These are phyloP conservation scores for Drosophila ironensis DNA, from an alignment of 1,140 invertebrate genomes.

Conservation along the genomic window DNA sequence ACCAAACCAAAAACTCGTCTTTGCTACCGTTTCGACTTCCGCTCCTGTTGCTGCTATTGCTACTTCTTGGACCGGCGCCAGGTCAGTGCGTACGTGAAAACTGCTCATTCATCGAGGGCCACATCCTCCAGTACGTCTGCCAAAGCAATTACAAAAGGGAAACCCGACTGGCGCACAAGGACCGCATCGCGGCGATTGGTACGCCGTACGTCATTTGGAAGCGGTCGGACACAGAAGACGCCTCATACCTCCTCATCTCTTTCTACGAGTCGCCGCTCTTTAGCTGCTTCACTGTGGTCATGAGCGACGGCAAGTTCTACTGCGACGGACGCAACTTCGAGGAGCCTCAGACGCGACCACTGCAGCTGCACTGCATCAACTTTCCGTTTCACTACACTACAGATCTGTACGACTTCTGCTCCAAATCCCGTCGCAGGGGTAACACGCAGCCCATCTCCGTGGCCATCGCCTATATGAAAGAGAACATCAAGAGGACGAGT, in stretches of 20 bases:
- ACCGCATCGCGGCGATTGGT: conserved; percentile 41
- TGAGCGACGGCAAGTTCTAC: conserved; percentile 34
- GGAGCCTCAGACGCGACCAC: background rate
- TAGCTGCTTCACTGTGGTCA: conserved; percentile 41
- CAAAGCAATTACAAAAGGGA: conserved; percentile 31
- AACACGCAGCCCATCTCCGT: conserved; percentile 7
- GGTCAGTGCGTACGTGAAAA: conserved; percentile 2
- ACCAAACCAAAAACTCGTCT: background rate
- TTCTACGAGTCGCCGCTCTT: conserved; percentile 59
- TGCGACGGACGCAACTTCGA: conserved; percentile 48
- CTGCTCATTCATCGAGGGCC: conserved; percentile 55
- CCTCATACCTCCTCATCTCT: conserved; percentile 37
- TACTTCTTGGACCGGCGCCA: conserved; percentile 15
- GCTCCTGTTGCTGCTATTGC: conserved; percentile 17
- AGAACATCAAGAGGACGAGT: background rate
- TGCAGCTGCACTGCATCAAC: conserved; percentile 39
- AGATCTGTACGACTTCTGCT: conserved; percentile 33
- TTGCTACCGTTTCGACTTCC: background rate
- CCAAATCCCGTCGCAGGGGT: background rate
- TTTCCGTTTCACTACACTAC: conserved; percentile 48
- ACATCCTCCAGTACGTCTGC: conserved; percentile 52
- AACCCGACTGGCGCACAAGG: conserved; percentile 42
- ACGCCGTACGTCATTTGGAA: conserved; percentile 61
- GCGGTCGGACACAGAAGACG: conserved; percentile 29
- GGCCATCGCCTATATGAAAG: conserved; percentile 27